Evolutionary conservation across 2,113 vertebrate genomes (phyloP), one percentile per base, ranked within the genome.

Genomic region (Morone chrysops): DNA sequence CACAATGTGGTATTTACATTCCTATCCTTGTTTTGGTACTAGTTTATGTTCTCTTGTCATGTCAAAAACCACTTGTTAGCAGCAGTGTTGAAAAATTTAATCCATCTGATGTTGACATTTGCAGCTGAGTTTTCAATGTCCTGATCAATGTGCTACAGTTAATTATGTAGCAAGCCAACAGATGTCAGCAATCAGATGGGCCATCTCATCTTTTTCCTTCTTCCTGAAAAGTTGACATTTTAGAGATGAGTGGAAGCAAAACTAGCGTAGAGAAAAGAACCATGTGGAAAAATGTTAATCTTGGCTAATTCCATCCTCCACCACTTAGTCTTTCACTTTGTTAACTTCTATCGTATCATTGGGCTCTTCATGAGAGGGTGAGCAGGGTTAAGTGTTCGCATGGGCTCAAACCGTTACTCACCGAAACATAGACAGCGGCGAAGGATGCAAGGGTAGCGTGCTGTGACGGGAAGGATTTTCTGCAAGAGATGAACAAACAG

Each of bases 381-480:
- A 57, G 11, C 11, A 16, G 56, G 36, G 16, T 17, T 63, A 69
- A 43, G 53, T 16, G 57, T 59, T 20, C 67, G 62, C 56, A 45
- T 45, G 66, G 63, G 57, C 36, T 76, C 12, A 25, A 25, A 56
- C 61, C 53, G 66, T 87, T 95, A 97, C 98, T 99, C 92, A 99
- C 98, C 62, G 98, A 99, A 91, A 99, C 93, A 71, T 99, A 99
- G 61, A 99, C 97, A 54, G 98, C 98, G 47, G 98, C 97, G 71
- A 99, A 99, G 67, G 98, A 98, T 84, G 98, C 98, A 1, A 99
- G 95, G 17, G 98, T 99, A 1, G 98, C 98, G 20, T 99, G 98
- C 93, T 99, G 97, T 61, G 98, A 99, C 31, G 98, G 98, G 82
- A 99, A 99, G 70, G 98, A 98, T 85, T 99, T 99, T 89, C 98